Conservation (phyloP, 1,140 invertebrate genomes). For the Drosophila equinoxialis region DNA sequence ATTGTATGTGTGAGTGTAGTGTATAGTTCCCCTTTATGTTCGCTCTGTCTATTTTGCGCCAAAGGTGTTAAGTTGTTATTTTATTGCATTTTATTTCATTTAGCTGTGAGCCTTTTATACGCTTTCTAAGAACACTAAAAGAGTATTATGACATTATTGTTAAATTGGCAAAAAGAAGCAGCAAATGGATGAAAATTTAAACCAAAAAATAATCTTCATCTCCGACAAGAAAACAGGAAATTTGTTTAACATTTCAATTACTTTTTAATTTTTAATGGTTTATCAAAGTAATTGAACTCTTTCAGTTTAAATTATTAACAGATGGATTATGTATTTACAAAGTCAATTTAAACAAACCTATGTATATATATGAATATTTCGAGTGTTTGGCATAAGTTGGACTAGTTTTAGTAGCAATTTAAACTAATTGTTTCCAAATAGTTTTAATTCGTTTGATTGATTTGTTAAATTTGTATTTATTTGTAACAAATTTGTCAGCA, state of each 20-base stretch:
- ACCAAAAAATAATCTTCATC: too few species aligned
- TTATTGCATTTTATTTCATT: slow-evolving; percentile 67
- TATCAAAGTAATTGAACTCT: too few species aligned
- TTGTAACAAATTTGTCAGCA: slow-evolving; percentile 9
- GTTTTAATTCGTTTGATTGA: background rate
- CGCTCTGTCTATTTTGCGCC: slow-evolving; percentile 53
- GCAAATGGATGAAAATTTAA: slow-evolving; percentile 4
- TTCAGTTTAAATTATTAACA: too few species aligned
- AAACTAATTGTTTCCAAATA: too few species aligned
- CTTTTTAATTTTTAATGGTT: too few species aligned
- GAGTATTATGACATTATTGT: slow-evolving; percentile 62
- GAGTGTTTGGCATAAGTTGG: too few species aligned
- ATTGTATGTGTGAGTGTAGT: background rate
- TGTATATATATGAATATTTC: too few species aligned
- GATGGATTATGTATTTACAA: too few species aligned
- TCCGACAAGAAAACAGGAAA: too few species aligned
- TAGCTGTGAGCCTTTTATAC: slow-evolving; percentile 38
- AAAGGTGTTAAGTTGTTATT: slow-evolving; percentile 66
- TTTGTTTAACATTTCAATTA: too few species aligned
- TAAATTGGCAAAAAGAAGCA: slow-evolving; percentile 51
- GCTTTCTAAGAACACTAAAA: slow-evolving; percentile 23
- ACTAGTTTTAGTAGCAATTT: too few species aligned
- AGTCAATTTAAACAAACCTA: too few species aligned
- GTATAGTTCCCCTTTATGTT: slow-evolving; percentile 51
- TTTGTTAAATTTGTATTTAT: background rate